phyloP scores from a whole-genome alignment of 2,888 invertebrate genomes.

The Philonicus albiceps region DNA sequence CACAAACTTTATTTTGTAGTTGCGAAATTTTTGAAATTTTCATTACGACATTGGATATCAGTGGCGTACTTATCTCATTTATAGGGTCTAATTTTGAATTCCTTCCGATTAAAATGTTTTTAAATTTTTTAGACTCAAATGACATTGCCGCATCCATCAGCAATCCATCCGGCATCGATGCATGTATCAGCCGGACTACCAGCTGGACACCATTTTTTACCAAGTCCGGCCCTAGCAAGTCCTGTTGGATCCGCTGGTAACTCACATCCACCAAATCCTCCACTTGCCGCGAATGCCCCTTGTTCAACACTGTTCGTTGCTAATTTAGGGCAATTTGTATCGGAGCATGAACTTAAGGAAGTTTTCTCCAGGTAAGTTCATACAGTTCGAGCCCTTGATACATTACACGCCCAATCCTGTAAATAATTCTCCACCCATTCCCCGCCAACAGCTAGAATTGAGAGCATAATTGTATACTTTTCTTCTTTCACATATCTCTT shows the following conservation, averaged over 20 bases:
- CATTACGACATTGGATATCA: too few species aligned
- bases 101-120: not conserved
- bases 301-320: constrained; percentile 99
- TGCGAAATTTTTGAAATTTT: too few species aligned
- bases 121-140: constrained; percentile 63
- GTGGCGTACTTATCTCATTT: too few species aligned
- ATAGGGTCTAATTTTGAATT: not conserved
- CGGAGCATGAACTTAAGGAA: constrained; percentile 98
- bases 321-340: constrained; percentile 96
- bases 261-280: constrained; percentile 66
- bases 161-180: constrained; percentile 72
- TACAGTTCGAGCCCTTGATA: not conserved
- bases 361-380: constrained; percentile 90
- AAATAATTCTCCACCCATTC: not conserved
- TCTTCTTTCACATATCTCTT: not conserved
- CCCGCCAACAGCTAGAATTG: not conserved
- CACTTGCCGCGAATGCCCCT: constrained; percentile 77
- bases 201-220: constrained; percentile 80
- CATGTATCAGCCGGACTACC: constrained; percentile 73
- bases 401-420: not conserved
- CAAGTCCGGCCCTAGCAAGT: constrained; percentile 92
- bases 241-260: constrained; percentile 76
- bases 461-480: not conserved
- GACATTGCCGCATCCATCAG: constrained; percentile 66
- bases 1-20: too few species aligned